phyloP scores from a whole-genome alignment of 1,140 invertebrate species.

The Hormaphis cornu region DNA sequence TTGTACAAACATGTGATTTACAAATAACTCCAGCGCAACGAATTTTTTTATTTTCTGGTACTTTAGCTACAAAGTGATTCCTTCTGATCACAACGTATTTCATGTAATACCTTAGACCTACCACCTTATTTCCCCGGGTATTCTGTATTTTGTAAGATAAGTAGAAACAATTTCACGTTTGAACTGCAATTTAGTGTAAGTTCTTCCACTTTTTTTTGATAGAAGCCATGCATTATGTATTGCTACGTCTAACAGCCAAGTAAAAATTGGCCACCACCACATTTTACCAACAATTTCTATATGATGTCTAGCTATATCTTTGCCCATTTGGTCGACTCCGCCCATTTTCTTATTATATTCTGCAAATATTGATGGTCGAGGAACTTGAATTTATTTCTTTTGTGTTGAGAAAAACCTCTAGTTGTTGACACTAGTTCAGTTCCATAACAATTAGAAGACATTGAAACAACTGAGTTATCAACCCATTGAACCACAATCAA shows the following conservation, averaged over 20 bases:
- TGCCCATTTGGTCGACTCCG: slow-evolving; percentile 35
- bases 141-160: background rate
- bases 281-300: slow-evolving; percentile 36
- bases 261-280: slow-evolving; percentile 36
- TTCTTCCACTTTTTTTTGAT: background rate
- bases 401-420: slow-evolving; percentile 34
- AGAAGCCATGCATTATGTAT: slow-evolving; percentile 21
- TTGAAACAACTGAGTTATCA: slow-evolving; percentile 35
- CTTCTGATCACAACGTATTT: background rate
- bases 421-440: slow-evolving; percentile 31
- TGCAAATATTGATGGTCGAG: slow-evolving; percentile 33
- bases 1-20: background rate
- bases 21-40: background rate
- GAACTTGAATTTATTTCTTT: slow-evolving; percentile 33
- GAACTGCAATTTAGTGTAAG: background rate
- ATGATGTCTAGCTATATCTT: slow-evolving; percentile 34
- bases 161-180: background rate
- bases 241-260: slow-evolving; percentile 32
- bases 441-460: slow-evolving; percentile 34
- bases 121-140: background rate
- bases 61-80: background rate
- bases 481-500: slow-evolving; percentile 31
- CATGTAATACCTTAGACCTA: background rate
- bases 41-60: background rate
- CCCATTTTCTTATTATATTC: slow-evolving; percentile 34